A percentile compares a stretch with the other conserved stretches of the same genome.
These are phyloP conservation scores for Protonibea diacanthus DNA, from an alignment of 2,797 vertebrate genomes.

Conservation along the genomic window DNA sequence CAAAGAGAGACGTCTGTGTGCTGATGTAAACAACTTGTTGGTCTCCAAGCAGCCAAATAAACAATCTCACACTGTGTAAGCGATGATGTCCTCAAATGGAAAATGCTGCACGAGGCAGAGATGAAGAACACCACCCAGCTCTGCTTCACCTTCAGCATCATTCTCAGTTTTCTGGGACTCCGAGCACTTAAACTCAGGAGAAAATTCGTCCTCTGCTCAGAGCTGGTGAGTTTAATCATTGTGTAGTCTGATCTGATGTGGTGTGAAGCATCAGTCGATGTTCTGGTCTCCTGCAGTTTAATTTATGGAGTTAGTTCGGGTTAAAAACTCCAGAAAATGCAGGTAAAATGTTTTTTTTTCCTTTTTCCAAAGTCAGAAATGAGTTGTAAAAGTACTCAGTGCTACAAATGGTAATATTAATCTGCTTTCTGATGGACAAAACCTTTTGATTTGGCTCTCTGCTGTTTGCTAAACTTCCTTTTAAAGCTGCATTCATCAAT, in stretches of 20 bases:
- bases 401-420: not conserved
- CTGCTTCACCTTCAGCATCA: not conserved
- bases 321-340: not conserved
- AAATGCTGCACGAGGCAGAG: not conserved
- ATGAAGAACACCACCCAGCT: not conserved
- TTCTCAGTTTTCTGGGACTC: not conserved
- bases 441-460: too few relatives aligned
- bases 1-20: not conserved
- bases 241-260: too few relatives aligned
- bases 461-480: not conserved
- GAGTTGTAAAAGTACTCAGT: not conserved
- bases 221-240: not conserved
- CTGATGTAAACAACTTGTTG: slow-evolving; percentile 45
- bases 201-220: not conserved
- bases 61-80: slow-evolving; percentile 5
- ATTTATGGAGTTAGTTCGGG: not conserved
- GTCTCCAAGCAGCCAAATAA: slow-evolving; percentile 65
- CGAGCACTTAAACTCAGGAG: not conserved
- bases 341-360: not conserved
- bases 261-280: not conserved
- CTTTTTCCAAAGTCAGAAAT: not conserved
- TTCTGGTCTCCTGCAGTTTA: not conserved
- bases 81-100: slow-evolving; percentile 36
- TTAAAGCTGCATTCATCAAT: not conserved
- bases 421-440: too few relatives aligned